phyloP scores from a whole-genome alignment of 2,797 vertebrate species.

The Luscinia luscinia region DNA sequence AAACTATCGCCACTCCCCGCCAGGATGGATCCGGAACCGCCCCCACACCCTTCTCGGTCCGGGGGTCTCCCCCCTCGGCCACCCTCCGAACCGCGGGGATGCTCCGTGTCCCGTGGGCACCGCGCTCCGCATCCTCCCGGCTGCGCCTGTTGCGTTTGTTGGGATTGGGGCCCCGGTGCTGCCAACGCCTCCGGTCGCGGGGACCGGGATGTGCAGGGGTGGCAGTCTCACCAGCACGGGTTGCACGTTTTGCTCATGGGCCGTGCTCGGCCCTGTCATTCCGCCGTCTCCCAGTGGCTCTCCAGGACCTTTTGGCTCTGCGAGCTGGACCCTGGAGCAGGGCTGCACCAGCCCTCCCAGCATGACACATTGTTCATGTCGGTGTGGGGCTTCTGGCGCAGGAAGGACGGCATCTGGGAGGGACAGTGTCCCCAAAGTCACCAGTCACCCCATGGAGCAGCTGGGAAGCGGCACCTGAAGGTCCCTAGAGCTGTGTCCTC shows the following conservation, averaged over 20 bases:
- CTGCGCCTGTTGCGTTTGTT: background rate
- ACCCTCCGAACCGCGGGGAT: background rate
- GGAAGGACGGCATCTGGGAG: background rate
- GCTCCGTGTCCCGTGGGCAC: background rate
- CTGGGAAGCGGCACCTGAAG: background rate
- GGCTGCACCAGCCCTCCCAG: background rate
- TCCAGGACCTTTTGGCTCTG: background rate
- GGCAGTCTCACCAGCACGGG: background rate
- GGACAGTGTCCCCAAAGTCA: background rate
- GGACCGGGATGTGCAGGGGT: background rate
- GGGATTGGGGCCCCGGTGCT: accelerated
- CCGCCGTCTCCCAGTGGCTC: accelerated
- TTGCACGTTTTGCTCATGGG: background rate
- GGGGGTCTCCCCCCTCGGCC: background rate
- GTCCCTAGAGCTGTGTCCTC: background rate
- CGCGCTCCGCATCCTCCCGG: background rate
- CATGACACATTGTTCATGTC: background rate
- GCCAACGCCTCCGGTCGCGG: accelerated
- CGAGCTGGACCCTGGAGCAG: background rate
- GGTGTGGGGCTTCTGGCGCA: accelerated
- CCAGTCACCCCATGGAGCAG: accelerated
- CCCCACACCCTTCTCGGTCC: background rate
- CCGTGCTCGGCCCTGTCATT: accelerated
- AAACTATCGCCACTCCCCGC: background rate
- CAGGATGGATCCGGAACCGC: background rate